Evolutionary conservation across 2,113 vertebrate genomes (phyloP).

Genomic region (Chinchilla lanigera): DNA sequence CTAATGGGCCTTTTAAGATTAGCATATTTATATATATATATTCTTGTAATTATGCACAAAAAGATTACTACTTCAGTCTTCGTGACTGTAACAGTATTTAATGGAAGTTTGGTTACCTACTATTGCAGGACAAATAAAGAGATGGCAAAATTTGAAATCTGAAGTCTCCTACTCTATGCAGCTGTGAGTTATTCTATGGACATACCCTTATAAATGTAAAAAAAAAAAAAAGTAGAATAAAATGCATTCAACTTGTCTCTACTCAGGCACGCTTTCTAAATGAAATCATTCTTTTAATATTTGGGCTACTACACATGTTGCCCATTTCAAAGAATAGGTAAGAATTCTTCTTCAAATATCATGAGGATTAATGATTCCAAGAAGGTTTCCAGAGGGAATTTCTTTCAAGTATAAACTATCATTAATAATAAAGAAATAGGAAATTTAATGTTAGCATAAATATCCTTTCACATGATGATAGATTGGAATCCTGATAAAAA

Average conservation of each 20-base stretch:
- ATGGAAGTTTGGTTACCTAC: not conserved
- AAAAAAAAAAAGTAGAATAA: not conserved
- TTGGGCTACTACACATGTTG: not conserved
- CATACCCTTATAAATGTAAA: not conserved
- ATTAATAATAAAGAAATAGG: conserved; percentile 80
- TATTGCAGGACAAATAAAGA: not conserved
- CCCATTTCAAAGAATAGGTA: conserved; percentile 49
- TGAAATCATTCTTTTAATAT: not conserved
- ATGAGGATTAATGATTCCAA: conserved; percentile 73
- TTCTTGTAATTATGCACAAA: not conserved
- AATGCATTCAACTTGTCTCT: not conserved
- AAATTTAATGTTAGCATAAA: conserved; percentile 78
- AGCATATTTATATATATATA: not conserved
- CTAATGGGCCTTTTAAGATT: not conserved
- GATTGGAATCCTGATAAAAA: conserved; percentile 66
- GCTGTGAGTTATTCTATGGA: not conserved
- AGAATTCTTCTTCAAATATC: conserved; percentile 65
- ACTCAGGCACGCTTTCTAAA: not conserved
- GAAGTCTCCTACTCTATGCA: not conserved
- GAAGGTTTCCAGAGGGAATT: conserved; percentile 69
- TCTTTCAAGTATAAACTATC: conserved; percentile 69
- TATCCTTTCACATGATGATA: conserved; percentile 68
- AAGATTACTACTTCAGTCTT: not conserved
- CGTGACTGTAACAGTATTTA: not conserved
- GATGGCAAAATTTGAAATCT: not conserved